Base-by-base conservation (phyloP, 1,140 invertebrate species). In the Radopholus similis region DNA sequence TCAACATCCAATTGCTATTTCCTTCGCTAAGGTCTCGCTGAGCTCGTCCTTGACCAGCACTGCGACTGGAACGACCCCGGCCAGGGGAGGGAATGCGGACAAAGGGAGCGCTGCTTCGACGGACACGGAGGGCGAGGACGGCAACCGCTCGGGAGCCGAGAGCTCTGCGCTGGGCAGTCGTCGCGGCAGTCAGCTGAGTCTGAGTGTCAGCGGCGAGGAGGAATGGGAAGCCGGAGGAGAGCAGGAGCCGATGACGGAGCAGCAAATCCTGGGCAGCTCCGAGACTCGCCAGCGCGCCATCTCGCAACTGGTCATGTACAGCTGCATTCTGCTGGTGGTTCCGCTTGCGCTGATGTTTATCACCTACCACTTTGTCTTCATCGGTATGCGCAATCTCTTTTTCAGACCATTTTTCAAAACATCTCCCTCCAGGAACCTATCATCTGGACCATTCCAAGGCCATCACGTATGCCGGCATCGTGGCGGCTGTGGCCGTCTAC, bases 281-380 rank as follows among this genome's bases (percentile, higher is more conserved):
- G 58, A 62, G 30, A 40, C 42, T 5, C 53, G 35, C 26, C 18
- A 40, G 6, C 60, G 37, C n/a, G 75, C 73, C 21, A 60, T 73
- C 21, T 23, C 32, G 5, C 47, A 70, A 18, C 70, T 75, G 18
- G 66, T 75, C 28, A 21, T 64, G 4, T 66, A 55, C 64, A 75
- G 75, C 49, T 32, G 59, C 35, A 30, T 75, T 35, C 59, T 75
- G 47, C 65, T 75, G 23, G 66, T 59, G n/a, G 28, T 75, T 21
- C 73, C 73, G 18, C 37, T 57, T 28, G 37, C 55, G 13, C 55
- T 74, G 4, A 77, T 75, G 74, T 75, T 73, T 53, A 9, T 47
- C 23, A 57, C 53, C 5, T 75, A 75, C 40, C 35, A 35, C 18
- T 74, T 66, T 21, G n/a, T 75, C 23, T 75, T 75, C 34, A 34